phyloP scores from a whole-genome alignment of 2,113 vertebrate genomes.

The Argyrosomus japonicus region DNA sequence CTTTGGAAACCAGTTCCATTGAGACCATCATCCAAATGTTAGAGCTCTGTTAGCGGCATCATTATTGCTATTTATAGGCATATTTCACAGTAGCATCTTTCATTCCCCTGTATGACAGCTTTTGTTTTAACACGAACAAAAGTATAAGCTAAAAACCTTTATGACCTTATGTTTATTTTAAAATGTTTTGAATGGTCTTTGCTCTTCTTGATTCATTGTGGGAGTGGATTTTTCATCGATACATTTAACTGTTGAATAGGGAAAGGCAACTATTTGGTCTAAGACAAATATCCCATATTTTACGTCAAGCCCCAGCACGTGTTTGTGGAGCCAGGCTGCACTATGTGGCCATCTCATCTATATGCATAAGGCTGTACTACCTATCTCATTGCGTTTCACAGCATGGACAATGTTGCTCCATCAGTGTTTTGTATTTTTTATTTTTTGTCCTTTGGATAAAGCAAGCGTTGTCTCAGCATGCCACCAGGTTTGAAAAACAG shows the following conservation, averaged over 20 bases:
- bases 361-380: conserved; percentile 4
- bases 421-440: conserved; percentile 27
- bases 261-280: not conserved
- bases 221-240: not conserved
- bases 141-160: not conserved
- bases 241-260: not conserved
- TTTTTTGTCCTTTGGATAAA: conserved; percentile 20
- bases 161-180: not conserved
- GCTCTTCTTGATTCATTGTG: not conserved
- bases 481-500: conserved; percentile 19
- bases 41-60: not conserved
- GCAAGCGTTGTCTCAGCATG: conserved; percentile 8
- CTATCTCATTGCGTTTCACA: conserved; percentile 16
- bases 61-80: not conserved
- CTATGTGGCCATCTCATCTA: conserved; percentile 18
- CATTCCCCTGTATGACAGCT: not conserved
- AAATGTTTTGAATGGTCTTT: not conserved
- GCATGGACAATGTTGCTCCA: not conserved
- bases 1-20: not conserved
- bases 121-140: not conserved
- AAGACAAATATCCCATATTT: not conserved
- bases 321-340: not conserved
- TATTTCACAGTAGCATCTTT: conserved; percentile 1
- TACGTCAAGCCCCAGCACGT: not conserved
- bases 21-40: conserved; percentile 10